Percentiles rank a stretch among this genome's conserved stretches.
These are phyloP conservation scores for Acanthococcus lagerstroemiae DNA, from an alignment of 2,888 invertebrate genomes.

Conservation along the genomic window DNA sequence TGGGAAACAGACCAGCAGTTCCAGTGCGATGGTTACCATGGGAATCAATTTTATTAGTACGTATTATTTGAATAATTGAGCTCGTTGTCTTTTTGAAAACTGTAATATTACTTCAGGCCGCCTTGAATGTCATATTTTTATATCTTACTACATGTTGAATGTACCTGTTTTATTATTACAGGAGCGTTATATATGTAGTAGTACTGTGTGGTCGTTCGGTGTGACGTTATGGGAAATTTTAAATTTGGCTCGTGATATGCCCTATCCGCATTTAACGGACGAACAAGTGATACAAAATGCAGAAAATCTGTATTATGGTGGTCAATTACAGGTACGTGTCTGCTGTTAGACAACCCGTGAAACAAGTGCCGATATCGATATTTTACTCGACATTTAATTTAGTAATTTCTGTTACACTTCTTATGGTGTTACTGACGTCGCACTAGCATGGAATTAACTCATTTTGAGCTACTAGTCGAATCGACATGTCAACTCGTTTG, in stretches of 20 bases:
- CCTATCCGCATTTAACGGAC: constrained; percentile 51
- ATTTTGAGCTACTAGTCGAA: no score
- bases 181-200: constrained; percentile 54
- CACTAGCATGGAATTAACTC: no score
- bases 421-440: no score
- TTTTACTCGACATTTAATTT: no score
- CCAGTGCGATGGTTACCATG: constrained; percentile 56
- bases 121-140: background rate
- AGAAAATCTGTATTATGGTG: constrained; percentile 55
- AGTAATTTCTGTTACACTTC: no score
- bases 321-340: constrained; percentile 48
- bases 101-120: background rate
- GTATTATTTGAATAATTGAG: constrained; percentile 27
- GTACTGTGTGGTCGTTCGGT: constrained; percentile 55
- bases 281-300: constrained; percentile 55
- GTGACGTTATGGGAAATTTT: constrained; percentile 57
- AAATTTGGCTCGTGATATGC: constrained; percentile 51
- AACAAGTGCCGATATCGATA: no score
- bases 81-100: background rate
- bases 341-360: background rate
- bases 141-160: background rate
- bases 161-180: constrained; percentile 40
- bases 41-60: constrained; percentile 55
- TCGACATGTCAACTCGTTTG: no score
- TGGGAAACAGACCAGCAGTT: constrained; percentile 49